Percentiles rank a stretch among this genome's conserved stretches.
Conservation (phyloP, 2,888 invertebrate species). For the Cyrtodaria siliqua region DNA sequence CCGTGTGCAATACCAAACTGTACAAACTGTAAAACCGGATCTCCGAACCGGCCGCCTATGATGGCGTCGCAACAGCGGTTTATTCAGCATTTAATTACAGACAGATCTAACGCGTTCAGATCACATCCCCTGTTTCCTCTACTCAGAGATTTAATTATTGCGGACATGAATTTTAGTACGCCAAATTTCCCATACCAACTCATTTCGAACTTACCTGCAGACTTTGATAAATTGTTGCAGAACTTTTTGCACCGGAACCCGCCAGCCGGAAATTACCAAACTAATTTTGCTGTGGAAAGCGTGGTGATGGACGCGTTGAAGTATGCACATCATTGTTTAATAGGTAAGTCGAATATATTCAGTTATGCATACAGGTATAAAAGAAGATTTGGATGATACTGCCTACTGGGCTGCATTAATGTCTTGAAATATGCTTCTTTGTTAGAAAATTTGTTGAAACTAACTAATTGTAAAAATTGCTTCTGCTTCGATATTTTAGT, state of each 20-base stretch:
- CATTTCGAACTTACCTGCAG: conserved; percentile 83
- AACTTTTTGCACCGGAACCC: conserved; percentile 84
- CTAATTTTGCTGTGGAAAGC: conserved; percentile 83
- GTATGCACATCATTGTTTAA: conserved; percentile 84
- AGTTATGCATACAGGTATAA: too few species aligned
- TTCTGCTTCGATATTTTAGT: too few species aligned
- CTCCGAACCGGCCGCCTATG: conserved; percentile 76
- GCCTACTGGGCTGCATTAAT: too few species aligned
- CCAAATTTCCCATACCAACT: conserved; percentile 84
- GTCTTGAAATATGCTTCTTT: too few species aligned
- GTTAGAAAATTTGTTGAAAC: too few species aligned
- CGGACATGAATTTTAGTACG: conserved; percentile 85
- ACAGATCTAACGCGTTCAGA: conserved; percentile 83
- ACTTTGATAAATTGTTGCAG: conserved; percentile 84
- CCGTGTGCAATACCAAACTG: conserved; percentile 76
- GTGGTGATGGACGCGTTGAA: conserved; percentile 85
- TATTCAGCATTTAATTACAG: conserved; percentile 84
- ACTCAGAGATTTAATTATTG: conserved; percentile 85
- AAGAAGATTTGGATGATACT: too few species aligned
- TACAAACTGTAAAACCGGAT: conserved; percentile 75
- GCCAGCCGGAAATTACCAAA: conserved; percentile 80
- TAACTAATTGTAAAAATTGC: too few species aligned
- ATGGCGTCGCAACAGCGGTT: conserved; percentile 83
- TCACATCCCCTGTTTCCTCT: conserved; percentile 85
- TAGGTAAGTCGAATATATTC: conserved; percentile 83